Base-by-base conservation (phyloP, 1,140 invertebrate species). In the Hyles vespertilio region DNA sequence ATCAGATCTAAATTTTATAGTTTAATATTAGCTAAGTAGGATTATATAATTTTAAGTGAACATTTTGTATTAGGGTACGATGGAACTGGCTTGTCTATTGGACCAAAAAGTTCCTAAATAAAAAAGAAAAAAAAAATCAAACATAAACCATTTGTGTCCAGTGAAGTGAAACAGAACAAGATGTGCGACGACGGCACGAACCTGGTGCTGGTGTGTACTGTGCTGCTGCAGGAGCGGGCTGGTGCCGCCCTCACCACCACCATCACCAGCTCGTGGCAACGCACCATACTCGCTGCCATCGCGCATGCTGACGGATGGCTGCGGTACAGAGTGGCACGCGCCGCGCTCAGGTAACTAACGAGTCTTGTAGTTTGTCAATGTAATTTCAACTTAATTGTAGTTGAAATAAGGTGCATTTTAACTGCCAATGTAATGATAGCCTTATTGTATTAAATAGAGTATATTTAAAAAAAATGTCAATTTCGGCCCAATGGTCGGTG, bases 291-390 rank as follows among this genome's bases (percentile, higher is more conserved):
- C 48, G 87, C 87, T 5, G 91, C 93, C 2, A 89, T 94, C 32
- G 80, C 92, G 9, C 87, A 83, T 9, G 91, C 93, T 0, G 87
- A 93, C 10, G 89, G 91, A 0, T 98, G 98, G 97, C 92, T 94
- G 4, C 94, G 94, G 54, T 98, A 98, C 83, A 92, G 95, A 68
- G 94, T 98, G 51, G 96, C 94, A 0, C 91, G 97, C 49, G 95
- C 96, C 54, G 96, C 96, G 1, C 92, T 96, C 7, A 91, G 95
- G 88, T 94, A 40, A 40, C 36, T 2, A 1, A 40, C 8, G 0
- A 40, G 36, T 8, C 1, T 5, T 40, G 4, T 40, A 40, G 22
- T 22, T 22, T 22, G 22, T 22, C 22, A 22, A 22, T 22, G 22
- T 22, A 22, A 22, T 22, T 22, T 22, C 22, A 22, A 22, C 22